Conservation (phyloP, 2,113 vertebrate genomes). For the Sceloporus undulatus region DNA sequence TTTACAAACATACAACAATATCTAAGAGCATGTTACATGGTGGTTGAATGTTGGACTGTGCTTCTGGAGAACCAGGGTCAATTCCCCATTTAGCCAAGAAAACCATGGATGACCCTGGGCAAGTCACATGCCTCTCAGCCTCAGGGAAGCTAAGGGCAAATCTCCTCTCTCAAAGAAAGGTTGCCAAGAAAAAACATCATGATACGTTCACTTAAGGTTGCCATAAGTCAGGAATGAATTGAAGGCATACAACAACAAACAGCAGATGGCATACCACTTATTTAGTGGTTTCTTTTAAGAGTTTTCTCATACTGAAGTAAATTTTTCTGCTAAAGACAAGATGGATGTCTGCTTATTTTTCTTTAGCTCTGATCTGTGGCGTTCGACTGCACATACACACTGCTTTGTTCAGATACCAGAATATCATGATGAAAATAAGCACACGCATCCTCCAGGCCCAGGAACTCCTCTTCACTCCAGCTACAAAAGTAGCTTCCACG, state of each 20-base stretch:
- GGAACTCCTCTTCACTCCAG: not conserved
- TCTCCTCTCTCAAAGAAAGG: too few species aligned
- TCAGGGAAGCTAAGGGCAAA: too few species aligned
- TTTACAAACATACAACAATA: conserved; percentile 20
- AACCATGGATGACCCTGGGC: too few species aligned
- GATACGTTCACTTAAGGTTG: too few species aligned
- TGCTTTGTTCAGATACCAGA: not conserved
- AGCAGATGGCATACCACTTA: conserved; percentile 6
- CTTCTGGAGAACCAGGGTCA: too few species aligned
- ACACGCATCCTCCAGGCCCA: not conserved
- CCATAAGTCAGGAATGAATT: too few species aligned
- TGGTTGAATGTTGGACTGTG: not conserved
- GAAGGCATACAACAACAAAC: too few species aligned
- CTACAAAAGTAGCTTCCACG: not conserved
- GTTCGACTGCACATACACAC: not conserved
- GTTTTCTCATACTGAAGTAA: not conserved
- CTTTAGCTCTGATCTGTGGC: not conserved
- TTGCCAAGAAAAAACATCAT: too few species aligned
- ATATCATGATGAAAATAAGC: not conserved
- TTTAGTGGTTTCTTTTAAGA: not conserved
- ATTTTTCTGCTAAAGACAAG: not conserved
- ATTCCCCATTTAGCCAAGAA: too few species aligned
- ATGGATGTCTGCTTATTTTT: not conserved
- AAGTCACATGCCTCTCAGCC: too few species aligned
- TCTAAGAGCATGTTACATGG: not conserved